Evolutionary conservation across 2,888 invertebrate genomes (phyloP).

Genomic region (Drosophila fungiperda): DNA sequence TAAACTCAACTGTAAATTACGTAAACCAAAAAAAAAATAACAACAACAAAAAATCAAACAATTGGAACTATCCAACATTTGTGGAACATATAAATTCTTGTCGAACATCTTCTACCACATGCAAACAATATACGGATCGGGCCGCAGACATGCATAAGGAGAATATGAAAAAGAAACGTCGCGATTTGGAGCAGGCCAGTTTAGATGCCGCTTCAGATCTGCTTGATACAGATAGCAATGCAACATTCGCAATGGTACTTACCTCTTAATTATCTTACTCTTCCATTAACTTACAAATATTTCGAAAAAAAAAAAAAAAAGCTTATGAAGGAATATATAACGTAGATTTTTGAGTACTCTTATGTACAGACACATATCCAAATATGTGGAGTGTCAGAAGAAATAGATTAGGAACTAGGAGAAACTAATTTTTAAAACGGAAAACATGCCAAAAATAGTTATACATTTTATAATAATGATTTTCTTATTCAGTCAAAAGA

Average conservation of each 20-base stretch:
- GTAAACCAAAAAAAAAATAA: conserved; percentile 24
- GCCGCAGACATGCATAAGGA: conserved; percentile 90
- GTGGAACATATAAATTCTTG: conserved; percentile 86
- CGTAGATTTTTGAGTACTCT: not conserved
- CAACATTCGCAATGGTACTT: conserved; percentile 96
- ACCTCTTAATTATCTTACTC: conserved; percentile 62
- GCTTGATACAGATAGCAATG: conserved; percentile 94
- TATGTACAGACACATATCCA: not conserved
- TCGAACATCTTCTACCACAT: conserved; percentile 86
- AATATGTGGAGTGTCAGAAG: not conserved
- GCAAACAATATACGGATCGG: conserved; percentile 90
- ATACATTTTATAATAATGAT: not conserved
- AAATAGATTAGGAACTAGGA: not conserved
- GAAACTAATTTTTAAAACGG: not conserved
- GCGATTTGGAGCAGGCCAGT: conserved; percentile 94
- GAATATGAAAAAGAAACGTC: conserved; percentile 94
- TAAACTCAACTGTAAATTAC: conserved; percentile 49
- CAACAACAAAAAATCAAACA: conserved; percentile 32
- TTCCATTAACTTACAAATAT: conserved; percentile 8
- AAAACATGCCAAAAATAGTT: not conserved
- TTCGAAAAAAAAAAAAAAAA: not conserved
- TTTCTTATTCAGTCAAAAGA: not conserved
- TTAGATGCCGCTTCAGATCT: conserved; percentile 94
- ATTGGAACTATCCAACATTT: conserved; percentile 56
- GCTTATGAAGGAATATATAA: not conserved